phyloP scores from a whole-genome alignment of 2,113 vertebrate genomes.

The Scomber scombrus region DNA sequence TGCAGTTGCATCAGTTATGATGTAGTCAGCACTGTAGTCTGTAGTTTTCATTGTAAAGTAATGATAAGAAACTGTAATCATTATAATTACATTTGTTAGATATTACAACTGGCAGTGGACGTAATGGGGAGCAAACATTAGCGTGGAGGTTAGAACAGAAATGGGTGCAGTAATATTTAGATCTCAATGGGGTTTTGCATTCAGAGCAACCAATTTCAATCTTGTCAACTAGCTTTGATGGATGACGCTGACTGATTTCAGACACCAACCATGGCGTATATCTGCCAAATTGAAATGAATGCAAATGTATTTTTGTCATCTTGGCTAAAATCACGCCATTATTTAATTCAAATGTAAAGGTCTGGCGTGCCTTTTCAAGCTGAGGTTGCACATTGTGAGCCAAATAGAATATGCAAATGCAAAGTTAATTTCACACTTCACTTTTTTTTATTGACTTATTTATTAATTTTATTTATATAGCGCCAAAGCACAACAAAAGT shows the following conservation, averaged over 20 bases:
- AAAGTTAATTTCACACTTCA: neutral
- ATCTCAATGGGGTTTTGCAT: neutral
- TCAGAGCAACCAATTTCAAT: neutral
- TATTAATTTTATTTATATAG: too few relatives aligned
- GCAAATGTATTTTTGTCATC: constrained; percentile 19
- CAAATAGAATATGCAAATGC: constrained; percentile 8
- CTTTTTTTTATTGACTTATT: neutral
- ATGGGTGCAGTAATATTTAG: neutral
- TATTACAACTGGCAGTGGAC: too few relatives aligned
- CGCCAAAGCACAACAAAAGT: too few relatives aligned
- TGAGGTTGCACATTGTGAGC: neutral
- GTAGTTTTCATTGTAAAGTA: neutral
- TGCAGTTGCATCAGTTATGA: neutral
- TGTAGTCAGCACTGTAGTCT: neutral
- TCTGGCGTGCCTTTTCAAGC: constrained; percentile 11
- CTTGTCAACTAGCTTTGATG: neutral
- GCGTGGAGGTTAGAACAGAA: too few relatives aligned
- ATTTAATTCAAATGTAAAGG: neutral
- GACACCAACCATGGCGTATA: neutral
- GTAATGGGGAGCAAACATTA: neutral
- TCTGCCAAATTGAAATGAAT: constrained; percentile 10
- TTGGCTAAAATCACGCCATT: neutral
- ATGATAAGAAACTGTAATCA: neutral
- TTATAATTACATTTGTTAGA: neutral
- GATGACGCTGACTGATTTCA: neutral